Base-by-base conservation (phyloP, 1,140 invertebrate genomes). In the Neodiprion pinetum region DNA sequence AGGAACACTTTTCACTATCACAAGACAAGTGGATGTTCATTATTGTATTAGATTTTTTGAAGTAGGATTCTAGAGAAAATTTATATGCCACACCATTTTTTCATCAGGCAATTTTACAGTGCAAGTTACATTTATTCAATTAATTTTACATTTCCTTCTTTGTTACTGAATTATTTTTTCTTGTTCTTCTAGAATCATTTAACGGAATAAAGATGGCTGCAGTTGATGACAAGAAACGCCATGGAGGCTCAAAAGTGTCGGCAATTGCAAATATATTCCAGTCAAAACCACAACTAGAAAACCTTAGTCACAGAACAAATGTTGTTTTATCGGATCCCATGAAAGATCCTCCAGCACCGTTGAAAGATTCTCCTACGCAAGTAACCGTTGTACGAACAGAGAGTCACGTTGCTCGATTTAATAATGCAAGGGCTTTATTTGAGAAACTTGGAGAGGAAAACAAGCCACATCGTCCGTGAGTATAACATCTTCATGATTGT, bases 251-350 rank as follows among this genome's bases (percentile, higher is more conserved):
- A 78, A 97, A 97, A 90, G 95, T 96, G 80, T 96, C 95, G 50
- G 95, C 96, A 89, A 96, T 97, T 73, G 95, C 95, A 48, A 96
- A 96, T 85, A 95, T 96, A 83, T 97, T 97, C 87, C 94, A 95
- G 90, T 92, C 92, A 14, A 90, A 90, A 74, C 89, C 90, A n/a
- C 87, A 86, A 76, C 74, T 84, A 66, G 81, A 82, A 81, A 88
- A 82, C 87, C 87, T 85, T 81, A 88, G 77, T 83, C 87, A 87
- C 78, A 88, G 80, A 65, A 80, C 84, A 50, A 87, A 86, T 67
- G 81, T 84, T 40, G 83, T 85, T 71, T 77, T 87, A 48, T 80
- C 76, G 17, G 86, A 87, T 77, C 83, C 83, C 65, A 85, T 87
- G 74, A 88, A 85, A 73, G 86, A 86, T 67, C 84, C 82, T 70